Percentiles rank a stretch among this genome's conserved stretches.
These are phyloP conservation scores for Chromobotia macracanthus DNA, from an alignment of 2,797 vertebrate genomes.

Conservation along the genomic window DNA sequence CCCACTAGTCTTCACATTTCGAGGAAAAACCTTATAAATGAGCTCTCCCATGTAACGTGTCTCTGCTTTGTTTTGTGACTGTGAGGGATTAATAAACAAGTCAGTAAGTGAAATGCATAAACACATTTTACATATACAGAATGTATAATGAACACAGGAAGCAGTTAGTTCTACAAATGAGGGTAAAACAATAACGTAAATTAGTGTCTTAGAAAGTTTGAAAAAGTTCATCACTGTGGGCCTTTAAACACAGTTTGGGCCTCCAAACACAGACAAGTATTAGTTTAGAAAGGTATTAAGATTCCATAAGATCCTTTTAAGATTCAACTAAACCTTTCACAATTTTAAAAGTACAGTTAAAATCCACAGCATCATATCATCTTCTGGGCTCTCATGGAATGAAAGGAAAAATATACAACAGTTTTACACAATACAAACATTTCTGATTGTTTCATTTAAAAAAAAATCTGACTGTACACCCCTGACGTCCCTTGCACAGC, in stretches of 20 bases:
- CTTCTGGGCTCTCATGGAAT: neutral
- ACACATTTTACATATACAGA: slow-evolving; percentile 1
- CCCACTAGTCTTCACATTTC: neutral
- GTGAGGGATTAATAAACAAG: neutral
- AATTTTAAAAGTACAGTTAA: neutral
- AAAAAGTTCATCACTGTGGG: slow-evolving; percentile 26
- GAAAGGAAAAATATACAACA: slow-evolving; percentile 16
- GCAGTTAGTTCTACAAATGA: neutral
- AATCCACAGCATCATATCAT: neutral
- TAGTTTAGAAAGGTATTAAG: neutral
- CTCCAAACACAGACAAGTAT: neutral
- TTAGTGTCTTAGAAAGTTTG: slow-evolving; percentile 33
- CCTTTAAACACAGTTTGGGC: slow-evolving; percentile 2
- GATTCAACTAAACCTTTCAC: no score
- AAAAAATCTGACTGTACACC: slow-evolving; percentile 34
- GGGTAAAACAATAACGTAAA: neutral
- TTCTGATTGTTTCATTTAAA: no score
- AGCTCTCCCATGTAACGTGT: neutral
- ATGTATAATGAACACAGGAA: slow-evolving; percentile 12
- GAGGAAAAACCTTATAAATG: neutral
- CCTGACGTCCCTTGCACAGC: slow-evolving; percentile 21
- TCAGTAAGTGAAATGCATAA: neutral
- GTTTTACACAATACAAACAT: slow-evolving; percentile 22
- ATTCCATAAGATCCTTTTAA: no score
- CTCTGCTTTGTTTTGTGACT: neutral